Base-by-base conservation (phyloP, 2,888 invertebrate genomes). In the Pachymerium ferrugineum region DNA sequence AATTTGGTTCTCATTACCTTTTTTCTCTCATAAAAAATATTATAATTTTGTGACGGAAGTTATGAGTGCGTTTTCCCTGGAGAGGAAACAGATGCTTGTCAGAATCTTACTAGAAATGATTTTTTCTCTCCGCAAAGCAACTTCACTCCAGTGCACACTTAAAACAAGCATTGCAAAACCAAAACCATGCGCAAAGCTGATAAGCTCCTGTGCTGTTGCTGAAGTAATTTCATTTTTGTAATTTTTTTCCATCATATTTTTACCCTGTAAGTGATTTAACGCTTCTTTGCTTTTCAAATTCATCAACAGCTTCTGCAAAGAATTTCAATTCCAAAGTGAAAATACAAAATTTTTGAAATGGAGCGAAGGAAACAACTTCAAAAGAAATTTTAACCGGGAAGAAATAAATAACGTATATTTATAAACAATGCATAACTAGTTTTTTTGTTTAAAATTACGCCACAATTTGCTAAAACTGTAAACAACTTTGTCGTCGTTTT, bases 271-370 rank as follows among this genome's bases (percentile, higher is more conserved):
- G 62, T 28, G 62, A 62, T 62, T 62, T 62, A 38, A 28, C 62
- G 62, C 62, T 62, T 62, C 62, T 62, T 62, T 62, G 62, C 62
- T 62, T 62, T 54, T 62, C n/a, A 62, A 62, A 62, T 62, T 62
- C 28, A 62, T 62, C 62, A 62, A 62, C 62, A 62, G 62, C 14
- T 62, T 62, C 28, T 14, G 62, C 22, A 54, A 62, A n/a, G 62
- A 62, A 62, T 62, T 62, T 28, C 28, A 28, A 5, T 62, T 62
- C 1, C 12, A 62, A 62, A 16, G 47, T 54, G 3, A 1, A 62
- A 62, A 28, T 62, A n/a, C 62, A 25, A 62, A n/a, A n/a, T n/a
- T n/a, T n/a, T 25, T 62, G 12, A 28, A 28, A 62, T 1, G 22
- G 28, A 62, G 28, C 22, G 25, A 62, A 62, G 22, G n/a, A 62